phyloP scores from a whole-genome alignment of 2,113 vertebrate genomes.

The Potamarius usumacintae region DNA sequence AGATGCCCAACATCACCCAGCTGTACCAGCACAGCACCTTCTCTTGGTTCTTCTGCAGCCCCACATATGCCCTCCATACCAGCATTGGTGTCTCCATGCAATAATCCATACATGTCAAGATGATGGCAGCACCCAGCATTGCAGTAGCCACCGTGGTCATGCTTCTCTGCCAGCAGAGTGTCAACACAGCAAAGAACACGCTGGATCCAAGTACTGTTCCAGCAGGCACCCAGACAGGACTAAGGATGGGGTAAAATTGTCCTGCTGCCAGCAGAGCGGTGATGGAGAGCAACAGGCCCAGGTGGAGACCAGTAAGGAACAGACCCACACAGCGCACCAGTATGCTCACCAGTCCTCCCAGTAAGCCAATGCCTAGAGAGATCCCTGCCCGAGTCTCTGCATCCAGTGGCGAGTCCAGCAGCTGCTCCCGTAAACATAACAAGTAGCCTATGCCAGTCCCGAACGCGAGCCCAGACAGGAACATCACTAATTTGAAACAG shows the following conservation, averaged over 20 bases:
- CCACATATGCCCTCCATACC: slow-evolving; percentile 70
- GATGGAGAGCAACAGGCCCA: slow-evolving; percentile 77
- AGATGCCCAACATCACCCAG: slow-evolving; percentile 79
- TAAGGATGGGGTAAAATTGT: slow-evolving; percentile 72
- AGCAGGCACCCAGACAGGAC: slow-evolving; percentile 77
- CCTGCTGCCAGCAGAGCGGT: slow-evolving; percentile 70
- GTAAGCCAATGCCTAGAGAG: slow-evolving; percentile 79
- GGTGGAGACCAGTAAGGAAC: slow-evolving; percentile 81
- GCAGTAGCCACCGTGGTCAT: slow-evolving; percentile 80
- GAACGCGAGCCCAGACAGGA: slow-evolving; percentile 82
- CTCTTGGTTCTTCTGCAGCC: slow-evolving; percentile 66
- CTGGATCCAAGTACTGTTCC: slow-evolving; percentile 69
- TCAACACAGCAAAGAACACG: slow-evolving; percentile 74
- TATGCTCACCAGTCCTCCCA: slow-evolving; percentile 82
- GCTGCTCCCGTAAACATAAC: slow-evolving; percentile 78
- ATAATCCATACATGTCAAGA: slow-evolving; percentile 79
- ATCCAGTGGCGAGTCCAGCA: slow-evolving; percentile 73
- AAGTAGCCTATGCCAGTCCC: slow-evolving; percentile 78
- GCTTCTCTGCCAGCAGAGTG: slow-evolving; percentile 80
- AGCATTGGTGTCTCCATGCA: slow-evolving; percentile 74
- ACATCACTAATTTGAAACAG: slow-evolving; percentile 87
- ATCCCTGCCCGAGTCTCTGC: slow-evolving; percentile 80
- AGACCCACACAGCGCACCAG: slow-evolving; percentile 81
- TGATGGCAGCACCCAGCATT: slow-evolving; percentile 73
- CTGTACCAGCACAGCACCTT: slow-evolving; percentile 82